Base-by-base conservation (phyloP, 2,113 vertebrate species). In the Triplophysa siluroides region DNA sequence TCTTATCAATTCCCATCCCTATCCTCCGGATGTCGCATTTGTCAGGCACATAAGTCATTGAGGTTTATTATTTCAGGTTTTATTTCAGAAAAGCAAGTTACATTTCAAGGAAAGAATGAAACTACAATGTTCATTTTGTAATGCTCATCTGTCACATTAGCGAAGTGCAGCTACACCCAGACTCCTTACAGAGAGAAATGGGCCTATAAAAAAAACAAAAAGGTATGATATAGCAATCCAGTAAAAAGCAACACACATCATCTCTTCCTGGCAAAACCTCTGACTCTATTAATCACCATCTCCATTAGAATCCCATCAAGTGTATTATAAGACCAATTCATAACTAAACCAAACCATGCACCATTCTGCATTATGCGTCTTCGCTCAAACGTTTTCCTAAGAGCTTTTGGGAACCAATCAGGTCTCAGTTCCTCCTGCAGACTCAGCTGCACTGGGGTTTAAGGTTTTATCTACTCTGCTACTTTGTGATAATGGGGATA, bases 391-490 rank as follows among this genome's bases (percentile, higher is more conserved):
- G 10, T 58, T 58, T 72, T 70, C 45, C 68, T 54, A 33, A 54
- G 68, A 54, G 47, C 33, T 38, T 72, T 61, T 54, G 60, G 13
- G 54, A 74, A 43, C 71, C 54, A 73, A 8, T 60, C 33, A 58
- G 69, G 38, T 16, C 70, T 4, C 54, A 23, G n/a, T 18, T 41
- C 41, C 13, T 73, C 13, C 10, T 23, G 14, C 29, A 60, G 29
- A 68, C 41, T 71, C 67, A 85, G 74, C 81, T 71, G 71, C 62
- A 52, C 54, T 58, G 19, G 19, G 54, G 54, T 68, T 81, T 68
- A 43, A 69, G 38, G 45, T 21, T 21, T 61, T 61, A 43, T 61
- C 71, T 47, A 75, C 9, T 24, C 43, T 23, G 23, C 73, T 75
- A 47, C 73, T 63, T 62, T 63, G 60, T 50, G 23, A 75, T 47